Conservation (phyloP, 2,797 vertebrate species). For the Poeciliopsis paucimaculata region DNA sequence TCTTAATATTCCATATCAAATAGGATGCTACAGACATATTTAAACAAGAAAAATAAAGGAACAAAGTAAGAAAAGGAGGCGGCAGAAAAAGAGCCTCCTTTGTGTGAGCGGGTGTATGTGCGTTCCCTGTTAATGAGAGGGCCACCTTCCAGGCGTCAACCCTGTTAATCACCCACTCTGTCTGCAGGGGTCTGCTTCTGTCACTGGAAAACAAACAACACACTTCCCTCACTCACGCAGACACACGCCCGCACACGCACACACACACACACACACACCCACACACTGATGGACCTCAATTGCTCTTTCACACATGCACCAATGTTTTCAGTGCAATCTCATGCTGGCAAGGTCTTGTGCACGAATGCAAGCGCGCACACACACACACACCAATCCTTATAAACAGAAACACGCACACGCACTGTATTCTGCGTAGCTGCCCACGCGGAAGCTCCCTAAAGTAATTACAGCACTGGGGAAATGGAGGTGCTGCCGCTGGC, state of each 20-base stretch:
- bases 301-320: conserved; percentile 11
- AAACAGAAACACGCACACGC: conserved; percentile 11
- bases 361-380: conserved; percentile 7
- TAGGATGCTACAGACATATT: conserved; percentile 8
- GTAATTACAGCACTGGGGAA: conserved; percentile 80
- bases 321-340: conserved; percentile 46
- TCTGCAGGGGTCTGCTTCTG: conserved; percentile 76
- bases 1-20: not conserved
- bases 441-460: conserved; percentile 76
- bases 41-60: conserved; percentile 15
- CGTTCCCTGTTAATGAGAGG: conserved; percentile 78
- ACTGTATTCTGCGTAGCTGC: conserved; percentile 47
- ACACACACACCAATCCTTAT: conserved; percentile 4
- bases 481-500: conserved; percentile 74
- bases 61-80: conserved; percentile 34
- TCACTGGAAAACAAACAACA: conserved; percentile 77
- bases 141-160: conserved; percentile 78
- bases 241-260: not conserved
- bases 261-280: too few species aligned
- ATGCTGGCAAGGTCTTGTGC: conserved; percentile 25
- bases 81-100: conserved; percentile 37
- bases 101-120: conserved; percentile 32
- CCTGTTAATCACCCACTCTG: conserved; percentile 82
- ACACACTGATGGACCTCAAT: not conserved
- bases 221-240: conserved; percentile 44